Conservation (phyloP, 2,797 vertebrate species). For the Hephaestus fuliginosus region DNA sequence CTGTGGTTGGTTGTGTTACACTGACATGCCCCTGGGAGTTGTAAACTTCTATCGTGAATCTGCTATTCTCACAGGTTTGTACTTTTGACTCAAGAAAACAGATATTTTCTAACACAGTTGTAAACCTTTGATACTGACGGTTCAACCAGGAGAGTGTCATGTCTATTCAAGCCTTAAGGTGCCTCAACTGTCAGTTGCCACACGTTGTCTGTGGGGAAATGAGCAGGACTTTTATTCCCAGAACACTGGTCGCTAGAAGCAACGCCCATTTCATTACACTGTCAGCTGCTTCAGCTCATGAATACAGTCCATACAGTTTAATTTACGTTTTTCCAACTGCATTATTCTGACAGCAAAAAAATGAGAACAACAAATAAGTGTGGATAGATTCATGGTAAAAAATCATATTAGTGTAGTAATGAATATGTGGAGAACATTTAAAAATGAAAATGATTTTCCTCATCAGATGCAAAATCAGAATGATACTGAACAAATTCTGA, state of each 20-base stretch:
- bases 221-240: neutral
- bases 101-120: neutral
- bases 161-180: neutral
- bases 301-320: neutral
- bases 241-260: neutral
- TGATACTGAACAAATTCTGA: neutral
- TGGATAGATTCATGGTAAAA: neutral
- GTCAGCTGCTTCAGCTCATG: neutral
- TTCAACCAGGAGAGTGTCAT: neutral
- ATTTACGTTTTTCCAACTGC: neutral
- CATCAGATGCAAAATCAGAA: neutral
- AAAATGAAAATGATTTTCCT: neutral
- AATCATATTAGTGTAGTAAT: neutral
- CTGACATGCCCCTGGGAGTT: neutral
- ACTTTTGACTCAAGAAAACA: neutral
- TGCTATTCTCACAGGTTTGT: neutral
- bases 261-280: neutral
- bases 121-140: neutral
- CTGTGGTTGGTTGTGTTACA: neutral
- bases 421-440: neutral
- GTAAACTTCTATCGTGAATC: neutral
- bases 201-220: slow-evolving; percentile 5
- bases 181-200: neutral
- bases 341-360: neutral
- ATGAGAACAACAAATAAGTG: neutral